phyloP scores from a whole-genome alignment of 2,888 invertebrate genomes.

The Rugalucina vietnamica region DNA sequence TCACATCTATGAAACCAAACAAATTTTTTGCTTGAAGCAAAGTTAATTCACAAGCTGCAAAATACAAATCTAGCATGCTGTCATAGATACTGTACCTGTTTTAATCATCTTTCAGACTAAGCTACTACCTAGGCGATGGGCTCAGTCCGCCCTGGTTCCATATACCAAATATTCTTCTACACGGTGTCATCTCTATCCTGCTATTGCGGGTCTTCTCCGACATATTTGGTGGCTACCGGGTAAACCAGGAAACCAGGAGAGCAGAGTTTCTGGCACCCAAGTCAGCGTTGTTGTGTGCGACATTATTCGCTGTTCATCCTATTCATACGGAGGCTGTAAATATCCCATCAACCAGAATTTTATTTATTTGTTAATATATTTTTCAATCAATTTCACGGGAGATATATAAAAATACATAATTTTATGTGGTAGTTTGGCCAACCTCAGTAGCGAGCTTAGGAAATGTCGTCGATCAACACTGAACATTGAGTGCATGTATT shows the following conservation, averaged over 20 bases:
- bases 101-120: slow-evolving; percentile 83
- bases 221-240: slow-evolving; percentile 58
- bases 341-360: too few relatives aligned
- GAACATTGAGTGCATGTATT: too few relatives aligned
- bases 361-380: not conserved
- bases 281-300: slow-evolving; percentile 87
- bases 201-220: slow-evolving; percentile 85
- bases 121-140: slow-evolving; percentile 87
- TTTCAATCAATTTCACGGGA: slow-evolving; percentile 16
- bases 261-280: slow-evolving; percentile 49
- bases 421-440: too few relatives aligned
- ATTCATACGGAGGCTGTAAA: slow-evolving; percentile 94
- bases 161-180: slow-evolving; percentile 90
- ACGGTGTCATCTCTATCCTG: slow-evolving; percentile 87
- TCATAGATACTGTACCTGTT: too few relatives aligned
- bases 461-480: too few relatives aligned
- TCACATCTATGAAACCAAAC: too few relatives aligned
- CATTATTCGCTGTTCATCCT: slow-evolving; percentile 96
- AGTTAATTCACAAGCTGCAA: too few relatives aligned
- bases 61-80: too few relatives aligned
- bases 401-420: too few relatives aligned
- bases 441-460: too few relatives aligned
- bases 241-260: slow-evolving; percentile 10
- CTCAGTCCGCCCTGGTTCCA: slow-evolving; percentile 87
- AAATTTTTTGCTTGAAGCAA: too few relatives aligned